Percentiles rank a stretch among this genome's conserved stretches.
Evolutionary conservation across 2,797 vertebrate genomes (phyloP).

Genomic region (Onychomys leucogaster): DNA sequence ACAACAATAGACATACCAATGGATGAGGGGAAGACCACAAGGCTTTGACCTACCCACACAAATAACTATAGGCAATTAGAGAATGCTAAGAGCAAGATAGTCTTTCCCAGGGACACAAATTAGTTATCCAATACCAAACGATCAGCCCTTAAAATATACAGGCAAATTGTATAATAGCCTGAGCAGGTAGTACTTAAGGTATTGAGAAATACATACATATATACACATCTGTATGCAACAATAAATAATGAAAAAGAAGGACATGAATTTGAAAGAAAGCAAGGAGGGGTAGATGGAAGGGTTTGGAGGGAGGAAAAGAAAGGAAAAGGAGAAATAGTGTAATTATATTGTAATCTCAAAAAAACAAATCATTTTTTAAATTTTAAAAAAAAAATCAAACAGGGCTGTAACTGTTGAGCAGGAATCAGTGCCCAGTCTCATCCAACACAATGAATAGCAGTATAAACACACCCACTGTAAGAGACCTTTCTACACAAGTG

Average conservation of each 20-base stretch:
- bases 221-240: not conserved
- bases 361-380: not conserved
- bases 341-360: not conserved
- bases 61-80: not conserved
- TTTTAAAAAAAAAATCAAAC: slow-evolving; percentile 54
- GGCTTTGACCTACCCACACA: not conserved
- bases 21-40: not conserved
- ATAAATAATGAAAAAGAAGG: not conserved
- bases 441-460: slow-evolving; percentile 56
- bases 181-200: not conserved
- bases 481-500: not conserved
- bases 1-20: not conserved
- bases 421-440: not conserved
- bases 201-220: not conserved
- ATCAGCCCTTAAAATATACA: not conserved
- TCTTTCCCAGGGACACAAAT: not conserved
- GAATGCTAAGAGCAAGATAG: not conserved
- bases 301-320: too few species aligned
- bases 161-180: not conserved
- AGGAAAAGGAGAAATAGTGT: not conserved
- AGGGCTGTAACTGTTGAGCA: slow-evolving; percentile 22
- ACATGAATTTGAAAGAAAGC: not conserved
- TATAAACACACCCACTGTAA: not conserved
- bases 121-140: not conserved
- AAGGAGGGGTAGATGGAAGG: not conserved